phyloP scores from a whole-genome alignment of 1,140 invertebrate species.

The Phocides pigmalion region DNA sequence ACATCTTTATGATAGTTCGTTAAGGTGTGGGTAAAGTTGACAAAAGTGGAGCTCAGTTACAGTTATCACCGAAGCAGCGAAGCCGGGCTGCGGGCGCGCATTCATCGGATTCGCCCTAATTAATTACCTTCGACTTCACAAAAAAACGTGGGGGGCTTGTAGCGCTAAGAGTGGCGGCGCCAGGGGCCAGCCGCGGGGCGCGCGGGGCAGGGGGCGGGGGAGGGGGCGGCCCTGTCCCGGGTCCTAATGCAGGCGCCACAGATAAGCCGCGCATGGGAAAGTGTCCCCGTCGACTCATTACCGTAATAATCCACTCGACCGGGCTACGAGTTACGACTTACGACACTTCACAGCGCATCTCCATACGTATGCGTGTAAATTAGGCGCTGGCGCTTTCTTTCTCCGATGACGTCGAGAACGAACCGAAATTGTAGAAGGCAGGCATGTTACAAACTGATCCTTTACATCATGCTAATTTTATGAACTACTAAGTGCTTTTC shows the following conservation, averaged over 20 bases:
- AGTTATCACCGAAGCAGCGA: not conserved
- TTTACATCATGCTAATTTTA: not conserved
- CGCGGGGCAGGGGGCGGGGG: not conserved
- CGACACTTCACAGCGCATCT: conserved; percentile 20
- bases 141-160: conserved; percentile 20
- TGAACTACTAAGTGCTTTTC: no score
- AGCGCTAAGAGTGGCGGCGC: conserved; percentile 18
- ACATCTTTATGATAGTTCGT: no score
- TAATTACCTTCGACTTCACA: conserved; percentile 23
- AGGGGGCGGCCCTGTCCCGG: conserved; percentile 7
- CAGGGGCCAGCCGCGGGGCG: not conserved
- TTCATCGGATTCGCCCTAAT: conserved; percentile 29
- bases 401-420: not conserved
- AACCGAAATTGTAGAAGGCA: not conserved
- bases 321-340: conserved; percentile 28
- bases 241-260: conserved; percentile 25
- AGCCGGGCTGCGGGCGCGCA: conserved; percentile 1
- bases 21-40: not conserved
- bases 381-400: conserved; percentile 21
- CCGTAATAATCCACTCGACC: conserved; percentile 33
- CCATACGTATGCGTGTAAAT: conserved; percentile 11
- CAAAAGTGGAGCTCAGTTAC: conserved; percentile 9
- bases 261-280: conserved; percentile 32
- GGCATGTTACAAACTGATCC: not conserved
- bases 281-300: conserved; percentile 30